A percentile compares a stretch with the other conserved stretches of the same genome.
These are phyloP conservation scores for Lophius piscatorius DNA, from an alignment of 2,113 vertebrate species.

Conservation along the genomic window DNA sequence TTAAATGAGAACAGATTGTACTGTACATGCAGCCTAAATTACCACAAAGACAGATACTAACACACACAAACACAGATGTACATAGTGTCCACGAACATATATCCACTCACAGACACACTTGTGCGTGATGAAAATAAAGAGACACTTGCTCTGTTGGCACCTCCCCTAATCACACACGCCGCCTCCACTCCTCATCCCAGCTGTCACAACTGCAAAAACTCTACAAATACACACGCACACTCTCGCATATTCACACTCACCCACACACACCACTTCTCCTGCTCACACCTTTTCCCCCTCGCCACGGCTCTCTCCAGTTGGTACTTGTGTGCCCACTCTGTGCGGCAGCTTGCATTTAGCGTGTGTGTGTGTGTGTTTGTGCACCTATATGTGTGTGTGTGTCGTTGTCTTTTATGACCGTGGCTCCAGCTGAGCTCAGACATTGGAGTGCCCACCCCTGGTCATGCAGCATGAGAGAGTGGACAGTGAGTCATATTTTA, in stretches of 20 bases:
- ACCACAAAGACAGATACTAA: slow-evolving; percentile 17
- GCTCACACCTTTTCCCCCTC: slow-evolving; percentile 77
- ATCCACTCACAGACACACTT: slow-evolving; percentile 52
- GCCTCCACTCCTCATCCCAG: slow-evolving; percentile 81
- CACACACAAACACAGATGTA: slow-evolving; percentile 69
- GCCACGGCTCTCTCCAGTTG: slow-evolving; percentile 72
- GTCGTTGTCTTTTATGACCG: slow-evolving; percentile 31
- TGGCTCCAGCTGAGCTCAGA: slow-evolving; percentile 57
- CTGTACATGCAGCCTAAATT: slow-evolving; percentile 14
- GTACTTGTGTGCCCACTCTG: slow-evolving; percentile 71
- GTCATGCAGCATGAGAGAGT: slow-evolving; percentile 22
- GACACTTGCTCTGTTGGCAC: slow-evolving; percentile 80
- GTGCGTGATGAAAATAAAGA: slow-evolving; percentile 77
- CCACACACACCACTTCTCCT: slow-evolving; percentile 75
- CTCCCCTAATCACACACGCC: slow-evolving; percentile 78
- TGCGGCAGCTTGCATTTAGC: slow-evolving; percentile 53
- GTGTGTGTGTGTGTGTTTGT: slow-evolving; percentile 31
- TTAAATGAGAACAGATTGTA: slow-evolving; percentile 24
- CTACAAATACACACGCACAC: slow-evolving; percentile 72
- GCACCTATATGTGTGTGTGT: slow-evolving; percentile 18
- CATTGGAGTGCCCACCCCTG: slow-evolving; percentile 53
- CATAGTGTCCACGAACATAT: slow-evolving; percentile 36
- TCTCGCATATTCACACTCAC: slow-evolving; percentile 74
- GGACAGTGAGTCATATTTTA: slow-evolving; percentile 46
- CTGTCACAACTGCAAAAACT: slow-evolving; percentile 81